A percentile compares a stretch with the other conserved stretches of the same genome.
These are phyloP conservation scores for Coleophora flavipennella DNA, from an alignment of 2,888 invertebrate species.

Conservation along the genomic window DNA sequence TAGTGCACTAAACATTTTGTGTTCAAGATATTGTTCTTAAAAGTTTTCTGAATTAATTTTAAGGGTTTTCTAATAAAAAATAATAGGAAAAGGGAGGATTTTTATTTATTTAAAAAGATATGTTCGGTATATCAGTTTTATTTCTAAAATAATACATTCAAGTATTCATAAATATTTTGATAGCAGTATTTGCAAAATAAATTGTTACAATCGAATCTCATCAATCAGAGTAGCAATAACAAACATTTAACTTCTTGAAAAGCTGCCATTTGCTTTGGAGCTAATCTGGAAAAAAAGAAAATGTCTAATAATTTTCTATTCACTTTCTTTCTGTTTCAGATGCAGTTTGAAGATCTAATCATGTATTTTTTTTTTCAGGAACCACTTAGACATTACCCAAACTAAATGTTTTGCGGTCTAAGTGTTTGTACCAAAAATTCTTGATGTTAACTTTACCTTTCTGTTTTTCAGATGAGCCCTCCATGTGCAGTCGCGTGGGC, in stretches of 20 bases:
- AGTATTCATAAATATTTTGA: background rate
- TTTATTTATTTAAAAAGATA: conserved; percentile 43
- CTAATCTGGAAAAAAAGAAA: conserved; percentile 57
- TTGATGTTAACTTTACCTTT: conserved; percentile 60
- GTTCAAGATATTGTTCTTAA: conserved; percentile 17
- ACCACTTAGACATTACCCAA: conserved; percentile 41
- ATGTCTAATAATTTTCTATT: conserved; percentile 47
- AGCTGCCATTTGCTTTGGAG: conserved; percentile 17
- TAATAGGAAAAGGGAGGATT: conserved; percentile 48
- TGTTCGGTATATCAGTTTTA: conserved; percentile 28
- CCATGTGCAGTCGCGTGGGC: conserved; percentile 74
- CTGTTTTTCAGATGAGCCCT: conserved; percentile 70
- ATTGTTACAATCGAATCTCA: conserved; percentile 1
- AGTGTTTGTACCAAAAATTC: conserved; percentile 47
- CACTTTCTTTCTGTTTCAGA: conserved; percentile 66
- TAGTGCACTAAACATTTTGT: conserved; percentile 30
- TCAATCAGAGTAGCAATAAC: conserved; percentile 3
- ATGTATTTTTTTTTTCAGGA: conserved; percentile 43
- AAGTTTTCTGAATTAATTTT: conserved; percentile 17
- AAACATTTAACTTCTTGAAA: too few species aligned
- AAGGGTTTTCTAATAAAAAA: conserved; percentile 50
- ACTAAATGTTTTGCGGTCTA: conserved; percentile 40
- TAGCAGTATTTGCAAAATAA: conserved; percentile 1
- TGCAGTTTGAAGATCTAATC: conserved; percentile 62
- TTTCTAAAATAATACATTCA: conserved; percentile 33